Conservation (phyloP, 30 jellyfish, hydroid and myxozoan genomes). For the Rhopilema esculentum region DNA sequence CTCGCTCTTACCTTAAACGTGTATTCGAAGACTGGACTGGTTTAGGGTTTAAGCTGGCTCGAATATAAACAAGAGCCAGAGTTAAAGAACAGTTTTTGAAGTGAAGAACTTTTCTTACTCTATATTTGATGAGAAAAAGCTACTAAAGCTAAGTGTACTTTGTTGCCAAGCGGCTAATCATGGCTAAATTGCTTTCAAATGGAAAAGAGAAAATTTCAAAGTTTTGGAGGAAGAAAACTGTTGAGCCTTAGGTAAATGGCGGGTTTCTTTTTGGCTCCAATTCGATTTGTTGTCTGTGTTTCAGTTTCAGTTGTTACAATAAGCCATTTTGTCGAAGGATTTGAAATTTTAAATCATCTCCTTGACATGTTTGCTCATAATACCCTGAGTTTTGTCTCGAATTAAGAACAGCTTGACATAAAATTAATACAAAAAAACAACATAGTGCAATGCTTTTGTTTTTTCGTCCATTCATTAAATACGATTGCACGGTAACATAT, state of each 20-base stretch:
- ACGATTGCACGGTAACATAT: neutral
- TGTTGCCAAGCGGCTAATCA: neutral
- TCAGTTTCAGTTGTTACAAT: neutral
- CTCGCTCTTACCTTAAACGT: too few species aligned
- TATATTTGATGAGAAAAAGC: too few species aligned
- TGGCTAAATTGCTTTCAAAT: neutral
- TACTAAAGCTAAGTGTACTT: too few species aligned
- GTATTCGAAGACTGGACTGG: too few species aligned
- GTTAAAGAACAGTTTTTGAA: too few species aligned
- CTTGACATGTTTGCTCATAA: neutral
- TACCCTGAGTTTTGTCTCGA: neutral
- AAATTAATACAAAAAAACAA: too few species aligned
- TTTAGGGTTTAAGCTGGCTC: too few species aligned
- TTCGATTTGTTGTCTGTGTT: neutral
- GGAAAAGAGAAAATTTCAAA: neutral
- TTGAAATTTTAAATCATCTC: neutral
- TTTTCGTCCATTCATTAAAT: neutral
- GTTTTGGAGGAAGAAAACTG: neutral
- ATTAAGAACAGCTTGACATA: neutral
- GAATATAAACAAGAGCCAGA: too few species aligned
- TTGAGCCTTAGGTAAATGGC: neutral
- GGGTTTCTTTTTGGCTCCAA: neutral
- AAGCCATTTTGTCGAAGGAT: neutral
- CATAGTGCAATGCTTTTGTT: neutral
- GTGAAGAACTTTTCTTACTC: too few species aligned